A percentile compares a stretch with the other conserved stretches of the same genome.
These are phyloP conservation scores for Oreonectes daqikongensis DNA, from an alignment of 2,797 vertebrate genomes.

Conservation along the genomic window DNA sequence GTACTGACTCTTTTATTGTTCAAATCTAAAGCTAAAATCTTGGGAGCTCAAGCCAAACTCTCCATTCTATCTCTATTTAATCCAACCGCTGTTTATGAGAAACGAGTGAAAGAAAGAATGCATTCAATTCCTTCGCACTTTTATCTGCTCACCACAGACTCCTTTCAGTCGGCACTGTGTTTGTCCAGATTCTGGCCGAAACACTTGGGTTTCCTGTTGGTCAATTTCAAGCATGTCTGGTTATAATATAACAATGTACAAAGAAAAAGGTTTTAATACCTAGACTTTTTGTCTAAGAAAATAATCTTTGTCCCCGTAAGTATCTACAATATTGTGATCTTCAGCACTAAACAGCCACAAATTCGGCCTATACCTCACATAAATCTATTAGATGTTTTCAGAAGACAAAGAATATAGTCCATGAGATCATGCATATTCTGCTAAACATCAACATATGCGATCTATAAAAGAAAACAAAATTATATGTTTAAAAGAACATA, in stretches of 20 bases:
- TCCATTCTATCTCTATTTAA: too few relatives aligned
- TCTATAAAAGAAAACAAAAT: neutral
- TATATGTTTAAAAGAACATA: neutral
- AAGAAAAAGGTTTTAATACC: slow-evolving; percentile 8
- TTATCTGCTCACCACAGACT: slow-evolving; percentile 77
- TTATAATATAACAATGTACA: neutral
- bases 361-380: neutral
- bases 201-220: slow-evolving; percentile 73
- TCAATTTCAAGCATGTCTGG: slow-evolving; percentile 38
- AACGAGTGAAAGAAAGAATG: slow-evolving; percentile 55
- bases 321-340: neutral
- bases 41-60: neutral
- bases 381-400: neutral
- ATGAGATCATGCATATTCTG: neutral
- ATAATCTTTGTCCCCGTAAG: neutral
- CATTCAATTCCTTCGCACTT: slow-evolving; percentile 56
- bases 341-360: neutral
- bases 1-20: too few relatives aligned
- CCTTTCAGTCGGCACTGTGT: slow-evolving; percentile 70
- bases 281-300: neutral
- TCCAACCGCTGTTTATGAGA: neutral
- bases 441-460: neutral
- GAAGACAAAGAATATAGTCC: neutral
- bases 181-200: slow-evolving; percentile 54
- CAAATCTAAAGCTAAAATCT: too few relatives aligned